Base-by-base conservation (phyloP, 2,113 vertebrate genomes). In the Tetraodon nigroviridis region DNA sequence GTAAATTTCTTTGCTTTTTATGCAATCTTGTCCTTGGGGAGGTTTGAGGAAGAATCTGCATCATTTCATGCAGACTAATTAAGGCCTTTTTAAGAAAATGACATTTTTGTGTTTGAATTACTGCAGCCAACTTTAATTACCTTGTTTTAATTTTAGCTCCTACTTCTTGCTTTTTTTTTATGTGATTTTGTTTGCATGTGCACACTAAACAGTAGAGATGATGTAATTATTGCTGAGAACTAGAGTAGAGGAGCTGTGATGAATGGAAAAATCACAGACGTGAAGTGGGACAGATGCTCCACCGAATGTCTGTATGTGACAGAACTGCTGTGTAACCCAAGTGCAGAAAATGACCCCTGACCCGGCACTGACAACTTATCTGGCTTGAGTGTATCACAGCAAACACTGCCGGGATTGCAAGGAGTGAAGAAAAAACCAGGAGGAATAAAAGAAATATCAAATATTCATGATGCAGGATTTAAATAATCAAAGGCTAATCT, bases 401-500 rank as follows among this genome's bases (percentile, higher is more conserved):
- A 24, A 60, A 64, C 37, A 24, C 44, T 47, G 29, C 2, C 29
- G 44, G 14, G 27, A 64, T 40, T 7, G 40, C 24, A n/a, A 41
- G 14, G 14, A 44, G 15, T 14, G 27, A 58, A 14, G n/a, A 37
- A 68, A 11, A 51, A 37, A 57, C 6, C 18, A 55, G 47, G 50
- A 6, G 32, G 14, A 40, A 37, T 29, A 55, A 44, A 44, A 48
- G 27, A 41, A 58, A 16, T 45, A 55, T 57, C 44, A 58, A 55
- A 77, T 71, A 81, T 73, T 78, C 51, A 76, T 77, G 64, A 69
- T 80, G 64, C 24, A 64, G 71, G 60, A 78, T 78, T 84, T 80
- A 69, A 73, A 79, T 76, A 83, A 81, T 71, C 67, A 74, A 70
- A 58, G 61, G 61, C 52, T 78, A 71, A 75, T 81, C 78, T 79